Conservation (phyloP, 2,888 invertebrate species). For the Megalurothrips usitatus region DNA sequence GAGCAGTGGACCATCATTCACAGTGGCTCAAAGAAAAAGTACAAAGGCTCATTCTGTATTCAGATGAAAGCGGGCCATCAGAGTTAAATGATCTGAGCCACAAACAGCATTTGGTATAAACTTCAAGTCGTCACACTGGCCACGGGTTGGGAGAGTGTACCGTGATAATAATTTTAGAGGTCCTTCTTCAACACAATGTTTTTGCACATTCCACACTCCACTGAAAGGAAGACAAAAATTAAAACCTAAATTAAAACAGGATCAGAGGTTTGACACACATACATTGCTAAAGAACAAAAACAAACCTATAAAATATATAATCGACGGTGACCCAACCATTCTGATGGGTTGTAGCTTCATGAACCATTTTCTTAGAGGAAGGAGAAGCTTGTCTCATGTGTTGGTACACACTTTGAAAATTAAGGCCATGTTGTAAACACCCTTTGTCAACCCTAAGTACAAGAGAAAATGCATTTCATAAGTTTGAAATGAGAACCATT, state of each 20-base stretch:
- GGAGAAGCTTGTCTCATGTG: conserved; percentile 46
- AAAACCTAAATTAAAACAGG: conserved; percentile 32
- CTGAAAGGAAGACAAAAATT: conserved; percentile 38
- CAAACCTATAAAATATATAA: conserved; percentile 80
- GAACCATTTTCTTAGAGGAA: neutral
- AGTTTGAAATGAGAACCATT: conserved; percentile 28
- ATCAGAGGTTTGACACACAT: conserved; percentile 26
- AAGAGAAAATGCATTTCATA: conserved; percentile 23
- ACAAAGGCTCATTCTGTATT: neutral
- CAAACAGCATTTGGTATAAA: conserved; percentile 67
- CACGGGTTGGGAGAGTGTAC: conserved; percentile 61
- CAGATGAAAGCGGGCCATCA: conserved; percentile 62
- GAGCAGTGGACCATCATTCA: too few species aligned
- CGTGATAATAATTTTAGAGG: conserved; percentile 57
- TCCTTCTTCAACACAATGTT: conserved; percentile 43
- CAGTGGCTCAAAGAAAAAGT: too few species aligned
- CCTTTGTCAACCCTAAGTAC: conserved; percentile 55
- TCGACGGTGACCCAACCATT: conserved; percentile 76
- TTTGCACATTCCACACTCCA: conserved; percentile 36
- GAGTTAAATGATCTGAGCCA: conserved; percentile 80
- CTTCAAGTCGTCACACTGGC: conserved; percentile 55
- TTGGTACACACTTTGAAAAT: conserved; percentile 64
- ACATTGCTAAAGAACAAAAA: conserved; percentile 33
- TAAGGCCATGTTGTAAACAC: conserved; percentile 60
- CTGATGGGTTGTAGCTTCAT: conserved; percentile 73